Evolutionary conservation across 1,140 invertebrate genomes (phyloP), one percentile per base, ranked within the genome.

Genomic region (Calliopsis andreniformis): DNA sequence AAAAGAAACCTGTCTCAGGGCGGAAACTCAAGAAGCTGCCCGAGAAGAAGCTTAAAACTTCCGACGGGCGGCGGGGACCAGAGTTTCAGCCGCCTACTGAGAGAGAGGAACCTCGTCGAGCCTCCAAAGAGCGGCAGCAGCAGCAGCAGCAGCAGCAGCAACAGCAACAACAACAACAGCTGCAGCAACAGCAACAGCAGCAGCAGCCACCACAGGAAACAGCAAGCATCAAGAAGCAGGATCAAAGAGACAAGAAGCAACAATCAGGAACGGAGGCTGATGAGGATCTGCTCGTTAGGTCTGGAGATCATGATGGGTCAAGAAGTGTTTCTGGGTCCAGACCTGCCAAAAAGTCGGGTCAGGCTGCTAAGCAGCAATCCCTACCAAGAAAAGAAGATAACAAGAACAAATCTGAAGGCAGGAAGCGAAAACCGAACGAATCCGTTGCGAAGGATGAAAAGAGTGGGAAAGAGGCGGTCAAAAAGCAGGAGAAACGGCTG

Each of bases 11-110:
- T 63, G 62, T 75, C 76, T 93, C 93, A 84, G 93, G 91, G 85
- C 92, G 92, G 88, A 94, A 93, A 92, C 92, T 94, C 90, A 93
- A 93, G 87, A 95, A 94, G 93, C 93, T 95, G 93, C 94, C 94
- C 89, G 95, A 96, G 92, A 96, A 95, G 95, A 96, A 96, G 95
- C 95, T 95, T 95, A 96, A 96, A 96, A 95, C 95, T 95, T 95
- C 95, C 95, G 95, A 96, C 93, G 94, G 94, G 94, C 93, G 94
- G 94, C 94, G 94, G 94, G 94, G 94, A 94, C 93, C 93, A 92
- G 93, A 95, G 94, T 93, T 94, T 94, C 93, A 94, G 94, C 93
- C 94, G 94, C 93, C 62, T 95, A 88, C 89, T 95, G 93, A 95
- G 93, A 93, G 95, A 96, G 94, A 95, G 93, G 94, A 96, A 95